Conservation (phyloP, 2,888 invertebrate genomes). For the Spilosoma lubricipeda region DNA sequence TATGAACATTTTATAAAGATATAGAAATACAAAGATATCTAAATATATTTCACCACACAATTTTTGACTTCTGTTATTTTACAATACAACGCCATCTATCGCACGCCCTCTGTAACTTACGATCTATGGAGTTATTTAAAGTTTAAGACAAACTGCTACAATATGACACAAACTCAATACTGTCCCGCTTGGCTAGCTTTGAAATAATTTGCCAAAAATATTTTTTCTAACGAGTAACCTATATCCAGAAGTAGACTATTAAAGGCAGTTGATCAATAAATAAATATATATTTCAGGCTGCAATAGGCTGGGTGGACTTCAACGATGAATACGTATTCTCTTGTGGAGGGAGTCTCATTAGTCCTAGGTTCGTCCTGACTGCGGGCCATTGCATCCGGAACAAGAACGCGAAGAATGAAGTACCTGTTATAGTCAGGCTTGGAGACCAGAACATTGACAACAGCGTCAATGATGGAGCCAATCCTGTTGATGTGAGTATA, state of each 20-base stretch:
- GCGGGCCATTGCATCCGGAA: conserved; percentile 54
- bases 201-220: no score
- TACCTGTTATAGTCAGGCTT: conserved; percentile 83
- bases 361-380: conserved; percentile 83
- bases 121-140: neutral
- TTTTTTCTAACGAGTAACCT: no score
- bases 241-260: no score
- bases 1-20: no score
- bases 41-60: no score
- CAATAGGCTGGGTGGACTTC: conserved; percentile 68
- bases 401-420: conserved; percentile 55
- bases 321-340: conserved; percentile 73
- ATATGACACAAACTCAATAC: no score
- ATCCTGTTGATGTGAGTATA: conserved; percentile 75
- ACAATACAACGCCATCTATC: no score
- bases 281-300: conserved; percentile 59
- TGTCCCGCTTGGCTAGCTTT: no score
- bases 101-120: neutral
- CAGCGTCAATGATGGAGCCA: conserved; percentile 76
- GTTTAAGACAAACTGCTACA: no score
- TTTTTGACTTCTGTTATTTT: no score
- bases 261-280: no score
- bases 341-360: conserved; percentile 90
- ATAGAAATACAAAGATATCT: no score
- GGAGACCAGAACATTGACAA: conserved; percentile 86